Base-by-base conservation (phyloP, 2,888 invertebrate genomes). In the Oligia latruncula region DNA sequence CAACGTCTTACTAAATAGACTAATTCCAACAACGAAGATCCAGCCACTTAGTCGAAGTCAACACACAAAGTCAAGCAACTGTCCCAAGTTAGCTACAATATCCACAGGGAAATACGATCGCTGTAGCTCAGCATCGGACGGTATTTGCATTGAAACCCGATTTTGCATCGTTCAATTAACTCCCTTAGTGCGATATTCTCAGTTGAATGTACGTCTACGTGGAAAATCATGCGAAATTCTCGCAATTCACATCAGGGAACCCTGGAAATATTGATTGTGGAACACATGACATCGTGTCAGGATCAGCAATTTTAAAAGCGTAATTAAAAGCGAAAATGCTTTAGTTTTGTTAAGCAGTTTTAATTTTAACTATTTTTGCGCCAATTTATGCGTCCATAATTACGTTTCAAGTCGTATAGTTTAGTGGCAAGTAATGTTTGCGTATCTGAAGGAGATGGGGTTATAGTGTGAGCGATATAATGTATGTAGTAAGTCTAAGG, bases 141-240 rank as follows among this genome's bases (percentile, higher is more conserved):
- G 72, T 84, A 55, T 75, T 83, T 80, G 68, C 67, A 65, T 55
- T 65, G 49, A 11, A 84, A 84, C 35, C 46, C 49, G 40, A 65
- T 71, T 15, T 29, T 60, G 49, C 40, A 68, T 29, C 23, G 58
- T 68, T 60, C 52, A 60, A 68, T 79, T 49, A 52, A 67, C 60
- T 64, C 17, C 29, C 11, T 6, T 35, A 35, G 49, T 46, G 11
- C 9, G 20, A 23, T 43, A 29, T 72, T 46, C 66, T 46, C 35
- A 13, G 52, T 35, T 35, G 13, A 70, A 55, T 55, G 15, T 17
- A 46, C 5, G n/a, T 15, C 20, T 43, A n/a, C 58, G n/a, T 35
- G 49, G 58, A 70, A 75, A 17, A 58, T 64, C n/a, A 49, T 13
- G n/a, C 52, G 35, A 23, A 65, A 46, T 70, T 82, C 67, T 55